phyloP scores from a whole-genome alignment of 2,888 invertebrate genomes.

The Anaspis maculata region DNA sequence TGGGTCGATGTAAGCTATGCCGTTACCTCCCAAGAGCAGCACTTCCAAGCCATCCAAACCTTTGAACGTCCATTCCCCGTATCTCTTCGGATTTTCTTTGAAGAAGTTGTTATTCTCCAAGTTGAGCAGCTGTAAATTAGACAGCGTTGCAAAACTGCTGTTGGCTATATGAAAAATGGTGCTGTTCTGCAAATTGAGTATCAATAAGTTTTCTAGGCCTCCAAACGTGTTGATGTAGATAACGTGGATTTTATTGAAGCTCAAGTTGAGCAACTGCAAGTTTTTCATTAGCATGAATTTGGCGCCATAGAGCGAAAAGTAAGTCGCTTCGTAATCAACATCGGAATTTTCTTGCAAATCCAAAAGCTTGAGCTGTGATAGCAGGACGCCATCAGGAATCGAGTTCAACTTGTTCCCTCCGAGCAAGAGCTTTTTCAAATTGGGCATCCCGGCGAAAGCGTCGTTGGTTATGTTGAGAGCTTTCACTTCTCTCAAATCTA shows the following conservation, averaged over 20 bases:
- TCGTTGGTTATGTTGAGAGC: slow-evolving; percentile 43
- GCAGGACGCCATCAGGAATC: slow-evolving; percentile 45
- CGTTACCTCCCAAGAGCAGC: slow-evolving; percentile 46
- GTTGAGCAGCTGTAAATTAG: slow-evolving; percentile 44
- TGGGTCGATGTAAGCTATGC: no score
- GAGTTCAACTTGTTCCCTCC: slow-evolving; percentile 48
- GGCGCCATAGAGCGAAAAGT: slow-evolving; percentile 46
- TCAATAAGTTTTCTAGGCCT: slow-evolving; percentile 44
- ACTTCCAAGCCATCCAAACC: slow-evolving; percentile 46
- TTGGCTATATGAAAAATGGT: slow-evolving; percentile 45
- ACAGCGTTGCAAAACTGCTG: slow-evolving; percentile 43
- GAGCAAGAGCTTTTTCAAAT: slow-evolving; percentile 45
- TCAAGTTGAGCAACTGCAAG: slow-evolving; percentile 45
- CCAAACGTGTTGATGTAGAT: slow-evolving; percentile 46
- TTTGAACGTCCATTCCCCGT: slow-evolving; percentile 38
- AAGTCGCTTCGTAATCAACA: slow-evolving; percentile 39
- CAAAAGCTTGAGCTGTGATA: slow-evolving; percentile 43
- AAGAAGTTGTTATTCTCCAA: slow-evolving; percentile 48
- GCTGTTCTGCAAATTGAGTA: slow-evolving; percentile 47
- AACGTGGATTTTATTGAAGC: slow-evolving; percentile 47
- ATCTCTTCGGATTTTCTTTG: slow-evolving; percentile 16
- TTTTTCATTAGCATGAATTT: slow-evolving; percentile 45
- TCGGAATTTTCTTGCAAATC: slow-evolving; percentile 49
- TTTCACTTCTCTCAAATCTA: slow-evolving; percentile 50
- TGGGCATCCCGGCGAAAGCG: slow-evolving; percentile 47